Conservation (phyloP, 2,888 invertebrate species). For the Molanna angustata region DNA sequence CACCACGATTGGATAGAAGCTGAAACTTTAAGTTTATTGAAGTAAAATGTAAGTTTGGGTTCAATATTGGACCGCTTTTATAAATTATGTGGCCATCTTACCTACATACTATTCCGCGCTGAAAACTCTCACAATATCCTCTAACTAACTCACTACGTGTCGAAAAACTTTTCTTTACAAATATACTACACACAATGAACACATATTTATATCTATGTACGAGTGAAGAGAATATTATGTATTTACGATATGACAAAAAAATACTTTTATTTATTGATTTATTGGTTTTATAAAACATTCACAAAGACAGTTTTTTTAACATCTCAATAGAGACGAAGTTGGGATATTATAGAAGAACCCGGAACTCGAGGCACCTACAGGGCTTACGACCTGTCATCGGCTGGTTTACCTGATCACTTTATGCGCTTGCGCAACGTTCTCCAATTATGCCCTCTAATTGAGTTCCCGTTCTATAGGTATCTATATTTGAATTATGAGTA, state of each 20-base stretch:
- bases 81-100: background rate
- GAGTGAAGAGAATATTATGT: too few species aligned
- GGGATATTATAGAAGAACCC: too few species aligned
- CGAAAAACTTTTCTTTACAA: background rate
- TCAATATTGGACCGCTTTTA: background rate
- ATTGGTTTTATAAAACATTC: background rate
- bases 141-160: background rate
- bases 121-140: background rate
- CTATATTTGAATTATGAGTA: too few species aligned
- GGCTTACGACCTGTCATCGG: too few species aligned
- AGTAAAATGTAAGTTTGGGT: background rate
- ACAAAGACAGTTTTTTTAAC: background rate
- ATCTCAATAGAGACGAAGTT: too few species aligned
- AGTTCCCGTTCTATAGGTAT: too few species aligned
- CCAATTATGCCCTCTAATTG: too few species aligned
- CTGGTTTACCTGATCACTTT: too few species aligned
- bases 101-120: background rate
- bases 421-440: too few species aligned
- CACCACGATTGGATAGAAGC: background rate
- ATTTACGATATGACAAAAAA: background rate
- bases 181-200: too few species aligned
- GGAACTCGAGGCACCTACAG: too few species aligned
- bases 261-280: background rate
- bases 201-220: too few species aligned
- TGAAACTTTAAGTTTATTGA: background rate